Percentiles rank a stretch among this genome's conserved stretches.
Evolutionary conservation across 2,797 vertebrate species (phyloP).

Genomic region (Tangara arthus): DNA sequence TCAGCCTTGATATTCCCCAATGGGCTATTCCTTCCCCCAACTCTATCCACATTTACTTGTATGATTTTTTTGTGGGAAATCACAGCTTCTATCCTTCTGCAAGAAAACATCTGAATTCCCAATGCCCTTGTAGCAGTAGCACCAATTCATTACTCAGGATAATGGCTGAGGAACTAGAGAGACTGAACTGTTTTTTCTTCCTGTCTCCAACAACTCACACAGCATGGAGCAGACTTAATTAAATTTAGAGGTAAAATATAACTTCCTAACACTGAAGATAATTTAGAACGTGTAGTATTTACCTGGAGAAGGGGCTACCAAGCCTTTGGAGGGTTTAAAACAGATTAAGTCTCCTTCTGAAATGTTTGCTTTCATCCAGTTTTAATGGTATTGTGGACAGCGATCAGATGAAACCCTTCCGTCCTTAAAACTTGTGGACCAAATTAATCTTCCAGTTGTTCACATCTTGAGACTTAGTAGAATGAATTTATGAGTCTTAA

Average conservation of each 20-base stretch:
- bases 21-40: background rate
- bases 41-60: rapidly evolving
- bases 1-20: background rate
- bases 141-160: background rate
- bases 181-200: background rate
- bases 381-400: background rate
- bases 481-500: background rate
- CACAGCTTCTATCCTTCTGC: background rate
- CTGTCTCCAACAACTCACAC: background rate
- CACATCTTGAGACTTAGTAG: background rate
- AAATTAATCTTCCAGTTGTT: background rate
- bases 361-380: background rate
- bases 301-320: background rate
- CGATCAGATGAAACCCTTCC: background rate
- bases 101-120: background rate
- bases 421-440: background rate
- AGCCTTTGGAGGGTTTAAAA: background rate
- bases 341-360: background rate
- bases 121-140: background rate
- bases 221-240: background rate
- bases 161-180: background rate
- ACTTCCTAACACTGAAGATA: background rate
- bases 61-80: background rate
- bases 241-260: background rate
- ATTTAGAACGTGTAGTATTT: background rate